Conservation (phyloP, 2,888 invertebrate genomes). For the Lamellibrachia satsuma region DNA sequence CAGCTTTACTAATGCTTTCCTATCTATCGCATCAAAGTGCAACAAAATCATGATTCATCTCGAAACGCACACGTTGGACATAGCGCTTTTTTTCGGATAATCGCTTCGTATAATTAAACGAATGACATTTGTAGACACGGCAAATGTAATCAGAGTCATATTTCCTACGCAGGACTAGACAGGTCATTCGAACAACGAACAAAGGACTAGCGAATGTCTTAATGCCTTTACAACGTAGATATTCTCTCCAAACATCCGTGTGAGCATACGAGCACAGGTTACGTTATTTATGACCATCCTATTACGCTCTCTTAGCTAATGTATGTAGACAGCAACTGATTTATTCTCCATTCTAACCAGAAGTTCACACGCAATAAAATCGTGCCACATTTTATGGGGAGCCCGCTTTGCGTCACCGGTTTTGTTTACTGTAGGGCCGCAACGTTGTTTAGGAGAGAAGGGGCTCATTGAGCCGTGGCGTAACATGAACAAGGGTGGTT, state of each 20-base stretch:
- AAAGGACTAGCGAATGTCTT: neutral
- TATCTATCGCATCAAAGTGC: too few relatives aligned
- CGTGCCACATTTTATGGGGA: neutral
- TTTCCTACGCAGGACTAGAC: neutral
- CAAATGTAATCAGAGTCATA: too few relatives aligned
- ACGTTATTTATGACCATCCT: neutral
- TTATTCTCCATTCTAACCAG: neutral
- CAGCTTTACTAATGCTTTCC: too few relatives aligned
- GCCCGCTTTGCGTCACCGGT: neutral
- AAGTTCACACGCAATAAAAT: too few relatives aligned
- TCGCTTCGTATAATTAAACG: too few relatives aligned
- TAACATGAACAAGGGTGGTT: too few relatives aligned
- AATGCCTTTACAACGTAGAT: neutral
- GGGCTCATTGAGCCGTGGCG: too few relatives aligned
- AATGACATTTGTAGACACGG: too few relatives aligned
- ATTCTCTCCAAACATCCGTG: too few relatives aligned
- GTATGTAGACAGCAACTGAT: neutral
- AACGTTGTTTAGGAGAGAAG: neutral
- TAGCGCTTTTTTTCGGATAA: too few relatives aligned
- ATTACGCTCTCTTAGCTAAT: neutral
- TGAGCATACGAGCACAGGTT: neutral
- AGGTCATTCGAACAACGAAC: neutral
- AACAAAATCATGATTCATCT: too few relatives aligned
- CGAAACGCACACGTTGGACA: too few relatives aligned
- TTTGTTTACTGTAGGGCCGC: neutral